These are phyloP conservation scores for Halcyon malimbica DNA, from an alignment of 2,113 vertebrate genomes.

Conservation along the genomic window DNA sequence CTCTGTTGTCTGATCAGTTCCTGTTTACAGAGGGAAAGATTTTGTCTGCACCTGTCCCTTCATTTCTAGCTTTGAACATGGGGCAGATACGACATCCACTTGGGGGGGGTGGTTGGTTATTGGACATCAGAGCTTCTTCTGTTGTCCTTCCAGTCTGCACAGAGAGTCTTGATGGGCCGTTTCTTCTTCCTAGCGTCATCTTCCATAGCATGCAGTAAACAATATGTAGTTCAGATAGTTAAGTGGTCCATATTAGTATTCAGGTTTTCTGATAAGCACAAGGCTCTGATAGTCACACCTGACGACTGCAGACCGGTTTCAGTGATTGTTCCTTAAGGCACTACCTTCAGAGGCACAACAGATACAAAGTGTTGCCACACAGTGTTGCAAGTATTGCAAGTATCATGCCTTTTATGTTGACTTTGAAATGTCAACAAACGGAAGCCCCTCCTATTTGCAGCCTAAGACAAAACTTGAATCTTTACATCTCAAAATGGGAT, in stretches of 20 bases:
- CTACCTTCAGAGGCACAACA: background rate
- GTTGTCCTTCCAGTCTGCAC: background rate
- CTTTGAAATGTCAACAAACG: background rate
- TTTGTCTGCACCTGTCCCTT: background rate
- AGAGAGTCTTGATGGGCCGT: background rate
- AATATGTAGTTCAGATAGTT: background rate
- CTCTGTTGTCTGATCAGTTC: background rate
- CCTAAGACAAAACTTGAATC: background rate
- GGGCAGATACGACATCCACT: background rate
- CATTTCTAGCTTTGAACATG: background rate
- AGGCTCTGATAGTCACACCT: background rate
- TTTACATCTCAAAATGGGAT: background rate
- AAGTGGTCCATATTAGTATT: background rate
- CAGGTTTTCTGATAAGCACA: background rate
- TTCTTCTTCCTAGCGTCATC: background rate
- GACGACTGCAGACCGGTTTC: background rate
- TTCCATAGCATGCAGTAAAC: background rate
- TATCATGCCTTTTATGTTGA: background rate
- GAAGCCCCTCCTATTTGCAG: background rate
- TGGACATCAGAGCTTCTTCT: background rate
- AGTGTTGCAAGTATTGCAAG: background rate
- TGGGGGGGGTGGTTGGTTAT: rapidly evolving
- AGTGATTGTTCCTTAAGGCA: background rate
- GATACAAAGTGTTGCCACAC: background rate
- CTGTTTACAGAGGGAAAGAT: background rate